Evolutionary conservation across 2,113 vertebrate species (phyloP), one percentile per base, ranked within the genome.

Genomic region (Peromyscus maniculatus): DNA sequence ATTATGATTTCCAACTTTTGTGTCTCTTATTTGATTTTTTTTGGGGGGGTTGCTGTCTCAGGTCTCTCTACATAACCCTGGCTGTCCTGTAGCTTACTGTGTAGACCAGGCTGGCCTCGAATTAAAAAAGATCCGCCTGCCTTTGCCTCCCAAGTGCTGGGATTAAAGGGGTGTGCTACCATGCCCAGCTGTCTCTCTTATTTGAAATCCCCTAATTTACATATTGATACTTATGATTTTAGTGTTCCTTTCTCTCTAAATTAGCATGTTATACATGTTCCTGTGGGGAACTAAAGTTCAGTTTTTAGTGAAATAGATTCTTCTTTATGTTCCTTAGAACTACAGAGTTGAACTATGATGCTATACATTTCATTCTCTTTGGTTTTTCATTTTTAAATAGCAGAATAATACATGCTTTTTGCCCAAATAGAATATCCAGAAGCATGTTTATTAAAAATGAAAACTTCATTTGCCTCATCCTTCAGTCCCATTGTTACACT

Each of bases 1-100:
- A 91, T 95, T 96, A 89, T n/a, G 52, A 96, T 96, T 96, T 96
- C 75, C 36, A 97, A 36, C n/a, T 95, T 98, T 97, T 80, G 21
- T 96, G 52, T 12, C 86, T 97, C 84, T 82, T 59, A 87, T 94
- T 92, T 96, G 88, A 94, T 43, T 64, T 64, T 64, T 24, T 13
- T 79, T 64, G 5, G 31, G 46, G 8, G 7, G 7, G 0, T 43
- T 0, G 22, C 13, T 64, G 13, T 84, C n/a, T 84, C 62, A 46
- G 26, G 59, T 31, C 59, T 83, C 36, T 43, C 6, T 39, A 64
- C 2, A 43, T 64, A 64, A 28, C n/a, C n/a, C n/a, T 64, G n/a
- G 57, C 57, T 84, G 3, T 62, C n/a, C 82, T 66, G 62, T 62
- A 31, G 31, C 59, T 86, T 13, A 19, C 59, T 46, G 0, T 66